A percentile compares a stretch with the other conserved stretches of the same genome.
Evolutionary conservation across 1,140 invertebrate species (phyloP).

Genomic region (Megathymus violae): DNA sequence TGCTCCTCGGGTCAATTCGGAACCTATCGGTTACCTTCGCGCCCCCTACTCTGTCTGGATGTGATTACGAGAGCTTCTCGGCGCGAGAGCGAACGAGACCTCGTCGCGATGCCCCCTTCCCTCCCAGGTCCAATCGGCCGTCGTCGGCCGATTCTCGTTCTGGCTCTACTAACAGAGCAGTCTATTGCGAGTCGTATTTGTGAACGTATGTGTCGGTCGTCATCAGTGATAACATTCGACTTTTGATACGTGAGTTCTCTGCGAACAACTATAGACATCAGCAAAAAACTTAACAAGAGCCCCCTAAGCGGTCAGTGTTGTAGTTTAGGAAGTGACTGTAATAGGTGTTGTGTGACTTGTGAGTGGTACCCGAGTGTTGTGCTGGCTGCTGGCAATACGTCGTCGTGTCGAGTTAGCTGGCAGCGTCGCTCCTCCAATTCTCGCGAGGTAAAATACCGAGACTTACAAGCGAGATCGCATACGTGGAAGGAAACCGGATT

Average conservation of each 20-base stretch:
- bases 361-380: slow-evolving; percentile 71
- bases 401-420: slow-evolving; percentile 65
- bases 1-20: slow-evolving; percentile 50
- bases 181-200: slow-evolving; percentile 53
- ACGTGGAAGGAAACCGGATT: slow-evolving; percentile 72
- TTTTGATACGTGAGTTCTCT: slow-evolving; percentile 67
- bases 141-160: slow-evolving; percentile 39
- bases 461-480: slow-evolving; percentile 52
- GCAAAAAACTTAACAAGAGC: slow-evolving; percentile 46
- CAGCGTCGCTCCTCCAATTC: slow-evolving; percentile 69
- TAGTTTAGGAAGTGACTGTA: slow-evolving; percentile 36
- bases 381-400: slow-evolving; percentile 59
- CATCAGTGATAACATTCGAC: slow-evolving; percentile 52
- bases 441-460: slow-evolving; percentile 73
- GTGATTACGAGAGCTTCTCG: slow-evolving; percentile 57
- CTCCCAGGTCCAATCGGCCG: slow-evolving; percentile 52
- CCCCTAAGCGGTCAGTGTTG: slow-evolving; percentile 41
- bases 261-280: slow-evolving; percentile 48
- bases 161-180: slow-evolving; percentile 33
- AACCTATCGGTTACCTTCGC: slow-evolving; percentile 55
- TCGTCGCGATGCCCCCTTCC: slow-evolving; percentile 50
- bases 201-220: slow-evolving; percentile 47
- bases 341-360: slow-evolving; percentile 63
- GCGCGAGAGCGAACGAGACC: slow-evolving; percentile 66
- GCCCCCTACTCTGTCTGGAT: slow-evolving; percentile 51